Conservation (phyloP, 2,113 vertebrate genomes). For the Malurus melanocephalus region DNA sequence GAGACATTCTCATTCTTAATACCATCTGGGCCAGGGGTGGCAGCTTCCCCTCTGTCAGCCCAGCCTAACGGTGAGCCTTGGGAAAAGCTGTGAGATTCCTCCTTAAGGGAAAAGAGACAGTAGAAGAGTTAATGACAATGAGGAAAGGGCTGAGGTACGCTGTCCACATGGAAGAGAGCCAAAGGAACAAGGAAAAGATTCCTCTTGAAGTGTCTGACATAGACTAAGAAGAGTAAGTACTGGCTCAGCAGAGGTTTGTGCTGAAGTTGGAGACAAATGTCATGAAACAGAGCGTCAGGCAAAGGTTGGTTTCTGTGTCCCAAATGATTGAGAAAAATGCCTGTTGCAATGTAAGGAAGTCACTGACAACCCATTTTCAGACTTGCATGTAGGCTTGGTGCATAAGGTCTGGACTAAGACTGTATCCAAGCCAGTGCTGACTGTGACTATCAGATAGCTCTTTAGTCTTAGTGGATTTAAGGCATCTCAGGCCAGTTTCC, state of each 20-base stretch:
- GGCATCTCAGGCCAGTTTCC: background rate
- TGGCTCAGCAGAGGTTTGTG: background rate
- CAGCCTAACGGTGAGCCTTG: background rate
- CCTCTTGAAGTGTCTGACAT: background rate
- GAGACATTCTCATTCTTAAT: background rate
- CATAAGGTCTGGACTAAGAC: background rate
- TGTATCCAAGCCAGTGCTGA: background rate
- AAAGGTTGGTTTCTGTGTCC: background rate
- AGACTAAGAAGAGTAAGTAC: background rate
- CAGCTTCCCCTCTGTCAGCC: background rate
- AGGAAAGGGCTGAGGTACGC: background rate
- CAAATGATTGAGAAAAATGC: background rate
- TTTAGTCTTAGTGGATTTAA: background rate
- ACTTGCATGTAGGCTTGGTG: background rate
- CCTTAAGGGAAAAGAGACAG: background rate
- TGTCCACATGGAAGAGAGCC: background rate
- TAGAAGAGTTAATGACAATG: background rate
- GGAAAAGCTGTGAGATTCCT: background rate
- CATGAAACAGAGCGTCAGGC: background rate
- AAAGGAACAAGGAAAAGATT: background rate
- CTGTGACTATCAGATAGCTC: background rate
- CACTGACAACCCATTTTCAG: background rate
- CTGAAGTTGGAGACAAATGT: background rate
- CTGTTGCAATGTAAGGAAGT: background rate
- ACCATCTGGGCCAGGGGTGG: background rate